phyloP scores from a whole-genome alignment of 2,797 vertebrate species.

The Pterois miles region DNA sequence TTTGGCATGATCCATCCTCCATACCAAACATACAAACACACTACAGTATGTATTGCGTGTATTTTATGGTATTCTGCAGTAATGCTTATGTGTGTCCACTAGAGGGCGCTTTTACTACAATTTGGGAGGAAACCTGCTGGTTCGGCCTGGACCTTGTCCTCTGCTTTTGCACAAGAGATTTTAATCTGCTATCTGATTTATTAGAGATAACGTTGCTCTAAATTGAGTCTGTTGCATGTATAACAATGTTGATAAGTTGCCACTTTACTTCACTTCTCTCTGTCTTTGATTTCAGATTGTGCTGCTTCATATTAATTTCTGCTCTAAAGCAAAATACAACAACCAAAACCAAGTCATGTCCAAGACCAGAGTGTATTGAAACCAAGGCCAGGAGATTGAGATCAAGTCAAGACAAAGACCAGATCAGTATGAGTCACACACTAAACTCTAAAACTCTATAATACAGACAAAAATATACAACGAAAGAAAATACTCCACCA shows the following conservation, averaged over 20 bases:
- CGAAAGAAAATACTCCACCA: no score
- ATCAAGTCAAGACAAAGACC: no score
- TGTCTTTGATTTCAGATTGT: neutral
- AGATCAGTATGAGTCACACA: no score
- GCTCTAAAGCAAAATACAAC: neutral
- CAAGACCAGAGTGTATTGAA: neutral
- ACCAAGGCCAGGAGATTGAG: no score
- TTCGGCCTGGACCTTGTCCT: neutral
- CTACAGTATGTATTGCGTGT: neutral
- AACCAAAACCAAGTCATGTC: no score
- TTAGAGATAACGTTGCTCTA: neutral
- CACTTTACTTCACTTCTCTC: neutral
- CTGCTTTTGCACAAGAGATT: constrained; percentile 8
- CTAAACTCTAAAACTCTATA: no score
- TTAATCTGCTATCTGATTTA: neutral
- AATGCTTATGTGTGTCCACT: constrained; percentile 28
- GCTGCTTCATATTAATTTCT: neutral
- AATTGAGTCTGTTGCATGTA: neutral
- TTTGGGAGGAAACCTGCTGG: neutral
- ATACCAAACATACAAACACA: neutral
- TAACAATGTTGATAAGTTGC: neutral
- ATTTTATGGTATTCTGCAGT: neutral
- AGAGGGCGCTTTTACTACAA: constrained; percentile 24
- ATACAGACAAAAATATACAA: no score
- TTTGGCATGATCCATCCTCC: no score